These are phyloP conservation scores for Eupithecia insigniata DNA, from an alignment of 2,888 invertebrate genomes.

Conservation along the genomic window DNA sequence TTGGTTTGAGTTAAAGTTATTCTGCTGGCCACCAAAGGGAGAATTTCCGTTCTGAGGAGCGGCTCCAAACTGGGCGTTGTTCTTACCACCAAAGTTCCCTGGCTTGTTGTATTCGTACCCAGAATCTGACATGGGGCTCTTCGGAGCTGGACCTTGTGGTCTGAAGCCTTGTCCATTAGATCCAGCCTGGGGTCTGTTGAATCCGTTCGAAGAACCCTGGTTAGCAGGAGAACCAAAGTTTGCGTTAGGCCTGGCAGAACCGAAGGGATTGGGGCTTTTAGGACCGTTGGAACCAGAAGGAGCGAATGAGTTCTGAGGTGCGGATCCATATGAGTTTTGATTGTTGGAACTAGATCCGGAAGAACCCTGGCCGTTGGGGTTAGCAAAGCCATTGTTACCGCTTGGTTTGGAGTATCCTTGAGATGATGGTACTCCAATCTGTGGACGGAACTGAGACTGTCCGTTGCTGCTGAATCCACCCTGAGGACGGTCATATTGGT, in stretches of 20 bases:
- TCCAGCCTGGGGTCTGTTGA: constrained; percentile 40
- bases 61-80: constrained; percentile 18
- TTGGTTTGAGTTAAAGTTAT: constrained; percentile 40
- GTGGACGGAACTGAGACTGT: constrained; percentile 34
- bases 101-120: constrained; percentile 48
- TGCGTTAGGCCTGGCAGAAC: constrained; percentile 24
- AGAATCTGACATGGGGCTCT: constrained; percentile 33
- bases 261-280: constrained; percentile 39
- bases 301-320: constrained; percentile 30
- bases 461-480: constrained; percentile 35
- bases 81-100: constrained; percentile 24
- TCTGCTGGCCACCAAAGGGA: constrained; percentile 35
- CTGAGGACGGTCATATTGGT: constrained; percentile 53
- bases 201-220: constrained; percentile 35
- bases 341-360: constrained; percentile 30
- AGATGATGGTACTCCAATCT: constrained; percentile 33
- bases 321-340: constrained; percentile 41
- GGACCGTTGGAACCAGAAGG: constrained; percentile 33
- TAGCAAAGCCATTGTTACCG: constrained; percentile 26
- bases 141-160: constrained; percentile 25
- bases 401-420: constrained; percentile 37
- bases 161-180: constrained; percentile 37
- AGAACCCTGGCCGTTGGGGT: constrained; percentile 21
- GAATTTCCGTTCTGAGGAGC: constrained; percentile 36
- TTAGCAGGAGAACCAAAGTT: constrained; percentile 14